phyloP scores from a whole-genome alignment of 2,797 vertebrate genomes.

The Protonibea diacanthus region DNA sequence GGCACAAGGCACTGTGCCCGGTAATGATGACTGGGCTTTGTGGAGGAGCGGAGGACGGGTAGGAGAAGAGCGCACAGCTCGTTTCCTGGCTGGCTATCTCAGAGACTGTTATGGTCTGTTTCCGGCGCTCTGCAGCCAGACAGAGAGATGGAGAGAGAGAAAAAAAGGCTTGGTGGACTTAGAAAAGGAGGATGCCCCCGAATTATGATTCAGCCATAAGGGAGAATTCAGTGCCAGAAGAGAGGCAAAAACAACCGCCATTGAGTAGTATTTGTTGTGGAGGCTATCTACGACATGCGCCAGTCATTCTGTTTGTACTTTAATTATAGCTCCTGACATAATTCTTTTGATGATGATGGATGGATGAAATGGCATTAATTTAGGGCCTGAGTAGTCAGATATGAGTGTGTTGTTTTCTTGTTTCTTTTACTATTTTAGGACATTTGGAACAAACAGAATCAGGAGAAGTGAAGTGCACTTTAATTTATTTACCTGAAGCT shows the following conservation, averaged over 20 bases:
- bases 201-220: constrained; percentile 74
- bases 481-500: neutral
- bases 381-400: constrained; percentile 22
- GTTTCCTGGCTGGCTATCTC: constrained; percentile 70
- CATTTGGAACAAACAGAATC: neutral
- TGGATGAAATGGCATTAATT: constrained; percentile 8
- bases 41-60: constrained; percentile 80
- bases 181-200: constrained; percentile 74
- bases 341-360: constrained; percentile 59
- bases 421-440: neutral
- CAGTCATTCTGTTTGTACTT: constrained; percentile 40
- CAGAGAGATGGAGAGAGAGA: constrained; percentile 39
- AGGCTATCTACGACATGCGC: constrained; percentile 52
- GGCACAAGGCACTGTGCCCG: constrained; percentile 73
- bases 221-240: constrained; percentile 49
- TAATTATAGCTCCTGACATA: constrained; percentile 63
- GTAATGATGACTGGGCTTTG: constrained; percentile 81
- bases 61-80: constrained; percentile 74
- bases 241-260: constrained; percentile 50
- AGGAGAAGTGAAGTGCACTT: neutral
- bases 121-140: constrained; percentile 73
- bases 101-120: constrained; percentile 78
- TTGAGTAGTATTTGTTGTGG: constrained; percentile 48
- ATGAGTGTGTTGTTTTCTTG: neutral
- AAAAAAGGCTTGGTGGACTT: constrained; percentile 45